Evolutionary conservation across 35 echinoderm and acorn worm species (phyloP).

Genomic region (Nesometra sesokonis): DNA sequence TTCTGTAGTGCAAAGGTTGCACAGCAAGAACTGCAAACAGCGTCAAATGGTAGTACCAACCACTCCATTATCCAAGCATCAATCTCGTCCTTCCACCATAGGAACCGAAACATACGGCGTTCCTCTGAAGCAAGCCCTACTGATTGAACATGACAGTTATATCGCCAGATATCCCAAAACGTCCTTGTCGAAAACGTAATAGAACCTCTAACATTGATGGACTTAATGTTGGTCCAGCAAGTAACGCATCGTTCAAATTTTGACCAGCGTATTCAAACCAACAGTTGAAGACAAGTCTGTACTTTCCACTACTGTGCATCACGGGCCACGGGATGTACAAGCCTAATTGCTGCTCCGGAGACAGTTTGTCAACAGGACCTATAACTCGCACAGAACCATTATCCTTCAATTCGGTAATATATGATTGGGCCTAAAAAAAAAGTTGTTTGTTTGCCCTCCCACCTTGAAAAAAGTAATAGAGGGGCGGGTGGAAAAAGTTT

Average conservation of each 20-base stretch:
- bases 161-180: not conserved
- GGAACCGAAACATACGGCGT: not conserved
- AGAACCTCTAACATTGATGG: not conserved
- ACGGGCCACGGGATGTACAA: conserved; percentile 13
- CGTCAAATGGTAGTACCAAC: not conserved
- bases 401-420: not conserved
- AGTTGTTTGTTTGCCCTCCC: too few species aligned
- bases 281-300: not conserved
- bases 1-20: not conserved
- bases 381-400: not conserved
- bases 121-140: not conserved
- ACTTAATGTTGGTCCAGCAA: not conserved
- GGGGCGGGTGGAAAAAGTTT: too few species aligned
- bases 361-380: not conserved
- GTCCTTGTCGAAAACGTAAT: not conserved
- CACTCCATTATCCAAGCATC: too few species aligned
- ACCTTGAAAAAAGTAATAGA: too few species aligned
- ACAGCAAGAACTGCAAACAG: conserved; percentile 2
- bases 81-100: too few species aligned
- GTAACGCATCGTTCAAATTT: not conserved
- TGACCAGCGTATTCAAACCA: not conserved
- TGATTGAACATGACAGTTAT: not conserved
- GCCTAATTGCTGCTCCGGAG: not conserved
- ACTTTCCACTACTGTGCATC: not conserved
- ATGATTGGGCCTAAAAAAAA: too few species aligned